Evolutionary conservation across 2,797 vertebrate genomes (phyloP).

Genomic region (Parauchenoglanis ngamensis): DNA sequence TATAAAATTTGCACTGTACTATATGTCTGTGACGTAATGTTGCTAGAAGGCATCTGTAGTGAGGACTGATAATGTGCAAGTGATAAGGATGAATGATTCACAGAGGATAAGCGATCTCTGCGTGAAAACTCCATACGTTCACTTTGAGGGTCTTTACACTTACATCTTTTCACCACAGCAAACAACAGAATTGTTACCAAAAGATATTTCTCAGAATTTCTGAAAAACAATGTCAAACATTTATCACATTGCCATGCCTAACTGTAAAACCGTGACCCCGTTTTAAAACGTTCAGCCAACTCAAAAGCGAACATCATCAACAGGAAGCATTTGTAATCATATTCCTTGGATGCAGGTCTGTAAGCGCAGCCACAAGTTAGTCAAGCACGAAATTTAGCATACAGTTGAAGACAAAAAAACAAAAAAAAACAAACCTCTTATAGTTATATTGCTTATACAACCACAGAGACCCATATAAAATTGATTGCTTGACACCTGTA

Average conservation of each 20-base stretch:
- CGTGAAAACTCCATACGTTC: no score
- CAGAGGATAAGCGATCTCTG: not conserved
- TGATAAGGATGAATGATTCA: not conserved
- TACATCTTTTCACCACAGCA: not conserved
- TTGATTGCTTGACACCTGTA: conserved; percentile 7
- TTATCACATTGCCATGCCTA: not conserved
- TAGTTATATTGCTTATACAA: not conserved
- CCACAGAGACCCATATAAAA: not conserved
- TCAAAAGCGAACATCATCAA: not conserved
- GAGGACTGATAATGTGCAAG: no score
- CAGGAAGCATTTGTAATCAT: not conserved
- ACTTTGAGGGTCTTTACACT: no score
- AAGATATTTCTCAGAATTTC: no score
- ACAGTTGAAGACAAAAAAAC: not conserved
- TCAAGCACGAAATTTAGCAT: not conserved
- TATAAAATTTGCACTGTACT: not conserved
- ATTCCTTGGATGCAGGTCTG: not conserved
- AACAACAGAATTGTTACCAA: no score
- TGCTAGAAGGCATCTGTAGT: not conserved
- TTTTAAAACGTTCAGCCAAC: not conserved
- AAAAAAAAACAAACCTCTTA: not conserved
- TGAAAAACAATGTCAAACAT: no score
- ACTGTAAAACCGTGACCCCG: not conserved
- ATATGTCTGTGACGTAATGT: not conserved
- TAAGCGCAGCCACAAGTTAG: not conserved